Base-by-base conservation (phyloP, 2,888 invertebrate species). In the Platerodrilus igneus region DNA sequence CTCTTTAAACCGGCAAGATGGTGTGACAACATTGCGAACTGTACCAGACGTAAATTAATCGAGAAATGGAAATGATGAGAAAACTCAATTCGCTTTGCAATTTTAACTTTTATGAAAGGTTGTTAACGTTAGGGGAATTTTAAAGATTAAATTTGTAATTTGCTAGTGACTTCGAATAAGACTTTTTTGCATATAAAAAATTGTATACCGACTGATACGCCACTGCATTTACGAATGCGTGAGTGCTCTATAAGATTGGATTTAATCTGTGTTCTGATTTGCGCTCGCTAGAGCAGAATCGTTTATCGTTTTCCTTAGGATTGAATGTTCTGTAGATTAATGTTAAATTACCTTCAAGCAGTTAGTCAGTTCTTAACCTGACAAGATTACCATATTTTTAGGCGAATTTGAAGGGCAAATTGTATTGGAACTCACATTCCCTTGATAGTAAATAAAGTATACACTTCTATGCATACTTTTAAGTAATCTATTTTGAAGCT, bases 221-320 rank as follows among this genome's bases (percentile, higher is more conserved):
- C 40, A 29, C 40, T 35, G 40, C 14, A 15, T 25, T 33, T 50
- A 48, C 38, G 38, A 52, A 51, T 55, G 53, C 55, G 56, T 57
- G 52, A 49, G 53, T 50, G 47, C 41, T 48, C 41, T 48, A 40
- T 40, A 45, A 50, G 68, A 70, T 68, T 66, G 71, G 69, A 72
- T 72, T 72, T 72, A 73, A 73, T 73, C 72, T 72, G 69, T 71
- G 72, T 72, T 67, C 71, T 67, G 71, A 71, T 72, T 71, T 67
- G 67, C 67, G 72, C 72, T 73, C 63, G 63, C 67, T 66, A 64
- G 65, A 71, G 71, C 69, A 64, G 67, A 70, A 69, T 66, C 66
- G n/a, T n/a, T n/a, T n/a, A n/a, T n/a, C n/a, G n/a, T n/a, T n/a
- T 67, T 68, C 70, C 67, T 66, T 44, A 65, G 67, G 67, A 68